These are phyloP conservation scores for Exocentrus adspersus DNA, from an alignment of 2,888 invertebrate species.

Conservation along the genomic window DNA sequence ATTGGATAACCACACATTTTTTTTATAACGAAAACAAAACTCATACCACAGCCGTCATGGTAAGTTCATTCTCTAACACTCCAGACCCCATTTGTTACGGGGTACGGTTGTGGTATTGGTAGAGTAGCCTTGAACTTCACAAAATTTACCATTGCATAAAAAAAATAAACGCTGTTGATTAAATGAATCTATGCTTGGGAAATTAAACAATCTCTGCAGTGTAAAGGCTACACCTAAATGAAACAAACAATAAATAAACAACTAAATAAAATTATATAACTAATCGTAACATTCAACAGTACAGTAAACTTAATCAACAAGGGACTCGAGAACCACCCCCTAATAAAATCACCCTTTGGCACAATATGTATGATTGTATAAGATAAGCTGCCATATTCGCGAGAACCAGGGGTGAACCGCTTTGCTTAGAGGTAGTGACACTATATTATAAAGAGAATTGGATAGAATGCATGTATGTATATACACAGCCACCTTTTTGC, in stretches of 20 bases:
- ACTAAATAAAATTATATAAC: no score
- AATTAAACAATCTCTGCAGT: no score
- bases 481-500: conserved; percentile 20
- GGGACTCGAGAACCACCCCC: conserved; percentile 35
- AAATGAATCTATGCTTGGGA: no score
- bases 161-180: background rate
- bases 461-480: conserved; percentile 17
- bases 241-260: conserved; percentile 34
- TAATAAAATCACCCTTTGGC: background rate
- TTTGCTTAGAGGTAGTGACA: background rate
- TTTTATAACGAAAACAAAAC: no score
- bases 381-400: background rate
- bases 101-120: no score
- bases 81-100: no score
- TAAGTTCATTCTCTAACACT: no score
- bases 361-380: conserved; percentile 9
- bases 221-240: conserved; percentile 10
- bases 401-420: conserved; percentile 14
- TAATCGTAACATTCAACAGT: conserved; percentile 51
- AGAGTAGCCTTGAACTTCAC: no score
- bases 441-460: conserved; percentile 8
- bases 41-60: no score
- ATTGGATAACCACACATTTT: no score
- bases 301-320: conserved; percentile 43
- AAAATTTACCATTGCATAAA: background rate